Evolutionary conservation across 2,113 vertebrate species (phyloP).

Genomic region (Cacatua alba): DNA sequence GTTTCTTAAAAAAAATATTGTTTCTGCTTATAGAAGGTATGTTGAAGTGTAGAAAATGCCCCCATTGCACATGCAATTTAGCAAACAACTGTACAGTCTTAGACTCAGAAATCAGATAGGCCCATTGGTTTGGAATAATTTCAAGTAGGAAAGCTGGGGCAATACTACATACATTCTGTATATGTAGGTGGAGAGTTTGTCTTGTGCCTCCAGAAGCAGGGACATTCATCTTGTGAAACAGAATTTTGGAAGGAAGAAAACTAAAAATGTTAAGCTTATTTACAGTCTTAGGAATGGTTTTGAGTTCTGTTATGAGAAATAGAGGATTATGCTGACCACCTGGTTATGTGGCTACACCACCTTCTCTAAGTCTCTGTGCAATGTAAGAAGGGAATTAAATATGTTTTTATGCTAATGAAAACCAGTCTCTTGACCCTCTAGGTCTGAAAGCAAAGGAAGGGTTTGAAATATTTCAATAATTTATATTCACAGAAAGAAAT

Average conservation of each 20-base stretch:
- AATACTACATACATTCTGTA: background rate
- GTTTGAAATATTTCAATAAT: background rate
- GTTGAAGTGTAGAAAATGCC: background rate
- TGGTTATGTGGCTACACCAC: background rate
- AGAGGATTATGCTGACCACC: background rate
- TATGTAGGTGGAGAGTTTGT: background rate
- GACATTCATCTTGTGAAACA: background rate
- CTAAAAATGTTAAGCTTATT: background rate
- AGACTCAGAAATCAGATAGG: background rate
- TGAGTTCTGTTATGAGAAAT: background rate
- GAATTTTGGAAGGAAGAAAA: background rate
- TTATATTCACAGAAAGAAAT: background rate
- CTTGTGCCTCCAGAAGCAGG: background rate
- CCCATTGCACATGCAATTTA: background rate
- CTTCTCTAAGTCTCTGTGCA: background rate
- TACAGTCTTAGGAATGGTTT: background rate
- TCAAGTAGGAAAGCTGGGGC: background rate
- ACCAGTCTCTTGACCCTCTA: accelerated
- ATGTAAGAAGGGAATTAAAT: background rate
- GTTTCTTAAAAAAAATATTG: background rate
- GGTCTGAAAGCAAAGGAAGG: background rate
- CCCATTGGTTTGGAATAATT: background rate
- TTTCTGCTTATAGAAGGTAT: background rate
- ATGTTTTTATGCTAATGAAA: background rate
- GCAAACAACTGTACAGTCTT: background rate